Evolutionary conservation across 2,888 invertebrate genomes (phyloP).

Genomic region (Mythimna pallens): DNA sequence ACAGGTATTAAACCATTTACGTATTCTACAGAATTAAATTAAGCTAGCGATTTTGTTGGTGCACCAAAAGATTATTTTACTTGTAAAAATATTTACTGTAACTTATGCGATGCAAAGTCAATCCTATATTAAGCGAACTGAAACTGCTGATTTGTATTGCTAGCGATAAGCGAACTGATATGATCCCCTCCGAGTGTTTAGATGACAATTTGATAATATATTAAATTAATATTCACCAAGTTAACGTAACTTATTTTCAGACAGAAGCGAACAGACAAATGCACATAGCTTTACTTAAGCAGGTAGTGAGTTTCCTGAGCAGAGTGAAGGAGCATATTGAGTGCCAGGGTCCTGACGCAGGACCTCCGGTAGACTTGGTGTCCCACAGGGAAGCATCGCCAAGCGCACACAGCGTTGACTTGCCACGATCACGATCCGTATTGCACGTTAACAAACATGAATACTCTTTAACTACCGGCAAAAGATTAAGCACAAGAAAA

Average conservation of each 20-base stretch:
- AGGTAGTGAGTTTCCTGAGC: slow-evolving; percentile 93
- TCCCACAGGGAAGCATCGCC: slow-evolving; percentile 65
- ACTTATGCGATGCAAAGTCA: slow-evolving; percentile 61
- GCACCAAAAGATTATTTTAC: slow-evolving; percentile 69
- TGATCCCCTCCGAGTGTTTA: slow-evolving; percentile 11
- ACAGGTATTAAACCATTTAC: slow-evolving; percentile 88
- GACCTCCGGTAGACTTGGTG: slow-evolving; percentile 66
- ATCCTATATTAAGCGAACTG: slow-evolving; percentile 60
- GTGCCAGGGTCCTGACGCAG: slow-evolving; percentile 74
- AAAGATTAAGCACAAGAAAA: slow-evolving; percentile 82
- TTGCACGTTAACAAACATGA: slow-evolving; percentile 85
- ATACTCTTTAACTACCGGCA: slow-evolving; percentile 74
- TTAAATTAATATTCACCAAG: slow-evolving; percentile 43
- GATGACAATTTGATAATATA: not conserved
- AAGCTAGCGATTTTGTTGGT: slow-evolving; percentile 67
- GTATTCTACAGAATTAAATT: slow-evolving; percentile 3
- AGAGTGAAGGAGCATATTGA: slow-evolving; percentile 92
- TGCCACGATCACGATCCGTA: slow-evolving; percentile 85
- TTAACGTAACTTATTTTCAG: slow-evolving; percentile 85
- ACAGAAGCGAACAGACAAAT: slow-evolving; percentile 93
- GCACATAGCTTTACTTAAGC: slow-evolving; percentile 93
- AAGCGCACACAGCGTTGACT: slow-evolving; percentile 76
- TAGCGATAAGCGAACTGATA: slow-evolving; percentile 29
- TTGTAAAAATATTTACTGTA: slow-evolving; percentile 12
- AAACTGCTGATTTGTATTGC: slow-evolving; percentile 21